Conservation (phyloP, 2,113 vertebrate species). For the Malurus elegans region DNA sequence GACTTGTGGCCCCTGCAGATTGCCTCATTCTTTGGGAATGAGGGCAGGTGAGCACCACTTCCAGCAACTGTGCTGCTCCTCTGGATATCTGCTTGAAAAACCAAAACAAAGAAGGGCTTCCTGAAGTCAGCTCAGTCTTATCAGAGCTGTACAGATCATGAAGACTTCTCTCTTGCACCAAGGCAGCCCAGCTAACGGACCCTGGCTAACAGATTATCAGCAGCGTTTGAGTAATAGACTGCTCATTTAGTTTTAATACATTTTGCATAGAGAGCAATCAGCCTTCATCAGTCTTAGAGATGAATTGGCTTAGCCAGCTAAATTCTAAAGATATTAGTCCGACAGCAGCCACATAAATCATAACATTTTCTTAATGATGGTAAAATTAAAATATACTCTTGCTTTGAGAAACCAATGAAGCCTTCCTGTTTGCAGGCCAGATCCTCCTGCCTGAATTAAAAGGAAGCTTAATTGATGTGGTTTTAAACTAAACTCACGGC, state of each 20-base stretch:
- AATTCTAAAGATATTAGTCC: slow-evolving; percentile 92
- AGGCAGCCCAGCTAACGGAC: slow-evolving; percentile 87
- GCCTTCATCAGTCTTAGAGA: slow-evolving; percentile 96
- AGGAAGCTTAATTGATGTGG: slow-evolving; percentile 67
- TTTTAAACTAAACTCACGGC: slow-evolving; percentile 37
- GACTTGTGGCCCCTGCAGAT: background rate
- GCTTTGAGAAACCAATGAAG: slow-evolving; percentile 73
- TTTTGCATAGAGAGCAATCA: slow-evolving; percentile 96
- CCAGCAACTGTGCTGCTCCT: background rate
- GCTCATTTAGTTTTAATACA: slow-evolving; percentile 96
- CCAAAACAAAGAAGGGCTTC: background rate
- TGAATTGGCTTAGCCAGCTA: slow-evolving; percentile 88
- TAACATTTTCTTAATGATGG: slow-evolving; percentile 89
- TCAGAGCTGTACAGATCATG: background rate
- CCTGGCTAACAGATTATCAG: slow-evolving; percentile 92
- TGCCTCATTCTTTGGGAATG: background rate
- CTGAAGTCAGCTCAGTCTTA: background rate
- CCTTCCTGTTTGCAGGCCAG: slow-evolving; percentile 67
- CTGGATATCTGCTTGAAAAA: background rate
- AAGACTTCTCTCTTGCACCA: slow-evolving; percentile 40
- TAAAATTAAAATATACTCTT: slow-evolving; percentile 85
- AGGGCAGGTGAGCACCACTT: background rate
- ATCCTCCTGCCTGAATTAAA: slow-evolving; percentile 67
- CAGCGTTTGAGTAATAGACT: slow-evolving; percentile 92
- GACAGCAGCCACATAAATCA: slow-evolving; percentile 91